These are phyloP conservation scores for Jaculus jaculus DNA, from an alignment of 2,113 vertebrate genomes.

Conservation along the genomic window DNA sequence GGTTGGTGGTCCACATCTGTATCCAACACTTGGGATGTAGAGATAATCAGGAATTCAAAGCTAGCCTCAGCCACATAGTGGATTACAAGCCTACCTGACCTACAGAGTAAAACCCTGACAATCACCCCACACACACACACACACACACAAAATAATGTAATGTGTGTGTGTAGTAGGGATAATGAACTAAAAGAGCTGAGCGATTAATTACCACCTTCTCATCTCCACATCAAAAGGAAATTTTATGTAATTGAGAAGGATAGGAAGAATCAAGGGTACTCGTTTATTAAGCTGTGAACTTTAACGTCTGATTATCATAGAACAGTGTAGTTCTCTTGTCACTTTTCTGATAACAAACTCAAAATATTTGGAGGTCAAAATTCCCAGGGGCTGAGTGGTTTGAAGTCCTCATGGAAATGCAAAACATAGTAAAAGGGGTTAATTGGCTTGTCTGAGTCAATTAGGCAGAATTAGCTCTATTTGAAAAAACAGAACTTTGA, in stretches of 20 bases:
- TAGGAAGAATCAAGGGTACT: neutral
- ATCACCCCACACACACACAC: no score
- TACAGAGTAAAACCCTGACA: neutral
- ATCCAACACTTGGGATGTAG: neutral
- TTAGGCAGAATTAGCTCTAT: neutral
- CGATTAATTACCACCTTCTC: neutral
- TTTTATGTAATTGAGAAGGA: neutral
- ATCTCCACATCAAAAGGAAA: neutral
- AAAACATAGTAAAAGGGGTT: neutral
- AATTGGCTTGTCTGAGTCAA: neutral
- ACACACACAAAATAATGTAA: slow-evolving; percentile 33
- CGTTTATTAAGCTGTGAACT: neutral
- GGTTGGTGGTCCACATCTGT: neutral
- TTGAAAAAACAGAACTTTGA: neutral
- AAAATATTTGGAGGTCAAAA: neutral
- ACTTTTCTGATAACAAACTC: neutral
- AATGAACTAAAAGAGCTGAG: slow-evolving; percentile 10
- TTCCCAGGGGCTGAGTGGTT: neutral
- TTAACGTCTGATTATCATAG: neutral
- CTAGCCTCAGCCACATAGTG: neutral
- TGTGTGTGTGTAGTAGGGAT: neutral
- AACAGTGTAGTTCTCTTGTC: neutral
- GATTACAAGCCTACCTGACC: neutral
- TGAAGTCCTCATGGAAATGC: neutral
- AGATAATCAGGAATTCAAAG: neutral